Evolutionary conservation across 2,797 vertebrate species (phyloP).

Genomic region (Allenopithecus nigroviridis): DNA sequence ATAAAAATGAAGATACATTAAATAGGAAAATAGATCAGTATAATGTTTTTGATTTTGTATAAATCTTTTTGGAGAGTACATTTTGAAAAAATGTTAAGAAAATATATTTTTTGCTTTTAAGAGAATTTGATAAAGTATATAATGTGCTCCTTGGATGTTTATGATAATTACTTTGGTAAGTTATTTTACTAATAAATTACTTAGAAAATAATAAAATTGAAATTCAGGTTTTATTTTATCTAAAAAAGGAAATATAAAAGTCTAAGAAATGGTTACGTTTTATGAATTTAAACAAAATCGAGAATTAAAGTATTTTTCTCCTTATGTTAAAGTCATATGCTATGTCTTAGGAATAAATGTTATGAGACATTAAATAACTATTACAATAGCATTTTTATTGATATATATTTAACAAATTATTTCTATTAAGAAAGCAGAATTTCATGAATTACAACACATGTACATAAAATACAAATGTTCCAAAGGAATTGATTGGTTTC

Average conservation of each 20-base stretch:
- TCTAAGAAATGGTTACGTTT: neutral
- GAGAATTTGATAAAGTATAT: neutral
- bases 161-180: neutral
- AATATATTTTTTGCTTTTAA: neutral
- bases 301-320: neutral
- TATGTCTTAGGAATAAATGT: neutral
- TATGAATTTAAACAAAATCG: neutral
- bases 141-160: neutral
- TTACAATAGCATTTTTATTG: neutral
- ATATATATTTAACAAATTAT: neutral
- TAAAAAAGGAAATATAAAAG: neutral
- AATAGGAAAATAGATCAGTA: neutral
- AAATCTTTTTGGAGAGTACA: neutral
- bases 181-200: neutral
- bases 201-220: neutral
- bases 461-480: neutral
- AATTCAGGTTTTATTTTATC: neutral
- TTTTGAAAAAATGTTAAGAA: neutral
- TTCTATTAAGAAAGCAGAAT: neutral
- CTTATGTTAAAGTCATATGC: neutral
- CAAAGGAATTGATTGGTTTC: neutral
- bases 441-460: neutral
- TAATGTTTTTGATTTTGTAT: neutral
- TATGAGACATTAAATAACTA: neutral
- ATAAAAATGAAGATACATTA: neutral